phyloP scores from a whole-genome alignment of 2,888 invertebrate genomes.

The Nymphalis polychloros region DNA sequence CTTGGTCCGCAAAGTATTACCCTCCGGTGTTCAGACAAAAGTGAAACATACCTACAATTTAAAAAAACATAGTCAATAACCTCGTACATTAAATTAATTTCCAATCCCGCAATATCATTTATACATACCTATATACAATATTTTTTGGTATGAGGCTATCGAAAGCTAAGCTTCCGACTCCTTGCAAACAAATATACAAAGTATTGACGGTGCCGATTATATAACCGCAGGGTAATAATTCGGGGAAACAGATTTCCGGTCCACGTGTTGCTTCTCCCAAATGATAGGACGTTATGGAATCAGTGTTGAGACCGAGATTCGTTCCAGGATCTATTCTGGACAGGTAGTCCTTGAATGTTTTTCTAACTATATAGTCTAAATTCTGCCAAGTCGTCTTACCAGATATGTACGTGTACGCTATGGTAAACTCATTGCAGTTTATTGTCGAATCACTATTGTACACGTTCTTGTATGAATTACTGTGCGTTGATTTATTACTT shows the following conservation, averaged over 20 bases:
- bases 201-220: slow-evolving; percentile 93
- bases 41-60: slow-evolving; percentile 85
- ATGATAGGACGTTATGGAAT: slow-evolving; percentile 96
- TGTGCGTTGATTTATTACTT: slow-evolving; percentile 81
- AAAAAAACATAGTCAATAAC: slow-evolving; percentile 28
- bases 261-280: slow-evolving; percentile 93
- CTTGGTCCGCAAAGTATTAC: slow-evolving; percentile 98
- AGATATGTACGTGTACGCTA: slow-evolving; percentile 94
- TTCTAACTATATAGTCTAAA: slow-evolving; percentile 93
- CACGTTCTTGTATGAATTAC: slow-evolving; percentile 76
- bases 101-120: background rate
- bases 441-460: slow-evolving; percentile 79
- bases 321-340: slow-evolving; percentile 96
- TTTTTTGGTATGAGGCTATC: slow-evolving; percentile 98
- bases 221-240: slow-evolving; percentile 96
- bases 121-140: slow-evolving; percentile 91
- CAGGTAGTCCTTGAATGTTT: slow-evolving; percentile 97
- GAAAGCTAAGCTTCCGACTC: slow-evolving; percentile 93
- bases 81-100: background rate
- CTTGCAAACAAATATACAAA: slow-evolving; percentile 93
- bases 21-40: slow-evolving; percentile 94
- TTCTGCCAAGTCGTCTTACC: slow-evolving; percentile 98
- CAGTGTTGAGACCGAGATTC: slow-evolving; percentile 90
- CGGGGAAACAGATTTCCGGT: slow-evolving; percentile 91
- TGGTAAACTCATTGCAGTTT: slow-evolving; percentile 87